Evolutionary conservation across 2,113 vertebrate genomes (phyloP), one percentile per base, ranked within the genome.

Genomic region (Strix uralensis): DNA sequence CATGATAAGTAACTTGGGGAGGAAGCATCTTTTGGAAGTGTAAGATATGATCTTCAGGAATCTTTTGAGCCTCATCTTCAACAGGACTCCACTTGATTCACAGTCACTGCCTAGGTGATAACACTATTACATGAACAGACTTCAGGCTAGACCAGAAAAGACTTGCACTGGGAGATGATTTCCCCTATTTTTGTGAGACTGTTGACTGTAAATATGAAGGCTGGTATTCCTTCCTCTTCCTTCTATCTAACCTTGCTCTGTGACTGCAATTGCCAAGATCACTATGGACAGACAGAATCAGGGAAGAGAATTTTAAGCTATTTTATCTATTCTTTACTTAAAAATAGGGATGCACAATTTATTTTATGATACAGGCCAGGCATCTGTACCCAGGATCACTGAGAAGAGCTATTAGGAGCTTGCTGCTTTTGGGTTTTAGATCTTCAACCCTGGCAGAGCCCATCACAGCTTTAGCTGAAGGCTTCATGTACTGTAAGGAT

Each of bases 401-500:
- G 54, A 34, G 59, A 44, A 38, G 69, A 55, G 63, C 9, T 34
- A 5, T 15, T 47, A 14, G 61, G 25, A 46, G 16, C 55, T 70
- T 36, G 3, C n/a, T 78, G 71, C 36, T 69, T 74, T 44, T 11
- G 69, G 40, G 13, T 49, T 25, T 1, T 7, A 30, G 38, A 7
- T 74, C 79, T 67, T 44, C 2, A 7, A 44, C 7, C n/a, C 71
- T 93, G 69, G 65, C 72, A 78, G n/a, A 88, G 52, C 80, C 52
- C 27, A 7, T 34, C 57, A 8, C 42, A 87, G 77, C 59, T 88
- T 81, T 38, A 75, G 79, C 9, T 30, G 32, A 55, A 29, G 66
- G 61, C 14, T 87, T 59, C 9, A 3, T 54, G 36, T 72, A 0
- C 34, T 13, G 0, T 4, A 27, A n/a, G 1, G 3, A 13, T 8